Evolutionary conservation across 2,797 vertebrate species (phyloP).

Genomic region (Microcaecilia unicolor): DNA sequence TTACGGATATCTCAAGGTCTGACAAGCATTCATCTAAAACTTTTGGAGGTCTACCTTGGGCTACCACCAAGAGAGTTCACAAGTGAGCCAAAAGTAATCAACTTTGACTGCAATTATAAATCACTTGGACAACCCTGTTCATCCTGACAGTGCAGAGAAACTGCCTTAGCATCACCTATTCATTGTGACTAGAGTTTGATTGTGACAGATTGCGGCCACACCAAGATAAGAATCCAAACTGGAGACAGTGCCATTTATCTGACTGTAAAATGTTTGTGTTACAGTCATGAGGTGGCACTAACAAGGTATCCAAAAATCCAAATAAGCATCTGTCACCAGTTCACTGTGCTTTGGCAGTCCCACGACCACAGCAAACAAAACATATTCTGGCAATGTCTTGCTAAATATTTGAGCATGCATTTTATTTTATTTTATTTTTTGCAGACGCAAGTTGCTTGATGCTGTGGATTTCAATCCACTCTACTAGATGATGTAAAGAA

Average conservation of each 20-base stretch:
- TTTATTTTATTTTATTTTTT: no score
- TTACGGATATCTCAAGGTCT: no score
- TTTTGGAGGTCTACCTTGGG: conserved; percentile 13
- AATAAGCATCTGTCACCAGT: no score
- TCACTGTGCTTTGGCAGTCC: no score
- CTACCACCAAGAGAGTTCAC: conserved; percentile 31
- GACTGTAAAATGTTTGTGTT: conserved; percentile 31
- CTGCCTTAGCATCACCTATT: conserved; percentile 48
- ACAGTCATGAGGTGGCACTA: conserved; percentile 27
- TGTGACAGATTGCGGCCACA: conserved; percentile 50
- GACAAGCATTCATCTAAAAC: conserved; percentile 15
- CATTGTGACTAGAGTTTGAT: conserved; percentile 43
- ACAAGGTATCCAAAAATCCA: no score
- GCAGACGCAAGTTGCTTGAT: no score
- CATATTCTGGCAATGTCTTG: no score
- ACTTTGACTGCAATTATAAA: conserved; percentile 38
- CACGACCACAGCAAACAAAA: no score
- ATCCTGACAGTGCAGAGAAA: conserved; percentile 48
- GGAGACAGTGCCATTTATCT: conserved; percentile 24
- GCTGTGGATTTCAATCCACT: no score
- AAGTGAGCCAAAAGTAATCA: conserved; percentile 31
- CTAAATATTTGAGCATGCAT: no score
- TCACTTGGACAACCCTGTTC: conserved; percentile 44
- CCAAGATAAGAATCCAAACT: conserved; percentile 39
- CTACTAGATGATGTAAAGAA: no score